Percentiles rank a stretch among this genome's conserved stretches.
These are phyloP conservation scores for Drosophila nigromelanica DNA, from an alignment of 1,140 invertebrate species.

Conservation along the genomic window DNA sequence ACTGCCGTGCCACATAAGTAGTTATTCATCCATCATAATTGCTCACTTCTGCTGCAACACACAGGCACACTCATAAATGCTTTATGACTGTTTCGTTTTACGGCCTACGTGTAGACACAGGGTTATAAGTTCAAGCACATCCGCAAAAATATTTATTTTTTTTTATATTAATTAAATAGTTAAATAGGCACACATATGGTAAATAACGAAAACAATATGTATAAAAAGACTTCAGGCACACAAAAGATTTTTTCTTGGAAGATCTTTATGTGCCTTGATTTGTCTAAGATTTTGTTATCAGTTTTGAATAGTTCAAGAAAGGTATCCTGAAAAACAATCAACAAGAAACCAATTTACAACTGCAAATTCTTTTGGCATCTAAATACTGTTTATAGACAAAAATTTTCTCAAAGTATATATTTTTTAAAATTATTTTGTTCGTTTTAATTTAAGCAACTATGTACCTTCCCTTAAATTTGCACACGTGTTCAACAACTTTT, in stretches of 20 bases:
- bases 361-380: background rate
- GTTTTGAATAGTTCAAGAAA: too few relatives aligned
- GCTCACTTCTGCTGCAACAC: slow-evolving; percentile 2
- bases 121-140: slow-evolving; percentile 5
- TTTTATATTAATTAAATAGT: background rate
- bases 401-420: background rate
- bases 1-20: slow-evolving; percentile 1
- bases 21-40: slow-evolving; percentile 13
- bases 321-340: too few relatives aligned
- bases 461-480: background rate
- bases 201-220: too few relatives aligned
- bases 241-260: too few relatives aligned
- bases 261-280: too few relatives aligned
- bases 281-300: too few relatives aligned
- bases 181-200: too few relatives aligned
- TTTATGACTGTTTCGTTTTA: slow-evolving; percentile 1
- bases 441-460: background rate
- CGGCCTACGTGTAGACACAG: background rate
- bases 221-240: too few relatives aligned
- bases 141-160: background rate
- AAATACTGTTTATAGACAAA: background rate
- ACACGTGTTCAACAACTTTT: slow-evolving; percentile 3
- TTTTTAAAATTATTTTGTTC: background rate
- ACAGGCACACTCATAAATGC: background rate
- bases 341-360: too few relatives aligned